Evolutionary conservation across 2,888 invertebrate genomes (phyloP).

Genomic region (Harpalus rufipes): DNA sequence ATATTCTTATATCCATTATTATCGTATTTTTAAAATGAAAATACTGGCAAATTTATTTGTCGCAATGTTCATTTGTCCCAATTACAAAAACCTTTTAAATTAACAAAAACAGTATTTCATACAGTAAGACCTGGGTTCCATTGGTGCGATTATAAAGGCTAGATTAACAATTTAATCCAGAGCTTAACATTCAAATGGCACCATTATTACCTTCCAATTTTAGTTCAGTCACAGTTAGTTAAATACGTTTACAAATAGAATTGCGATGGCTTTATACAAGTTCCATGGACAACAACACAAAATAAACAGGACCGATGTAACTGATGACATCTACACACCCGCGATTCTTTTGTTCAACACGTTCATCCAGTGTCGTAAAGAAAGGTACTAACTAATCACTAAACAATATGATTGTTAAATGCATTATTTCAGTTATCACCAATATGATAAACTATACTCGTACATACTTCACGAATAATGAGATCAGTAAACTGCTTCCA

Average conservation of each 20-base stretch:
- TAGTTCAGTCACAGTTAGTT: slow-evolving; percentile 27
- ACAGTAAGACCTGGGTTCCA: background rate
- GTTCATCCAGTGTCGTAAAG: background rate
- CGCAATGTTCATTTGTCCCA: background rate
- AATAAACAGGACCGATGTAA: background rate
- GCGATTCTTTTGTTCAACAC: slow-evolving; percentile 1
- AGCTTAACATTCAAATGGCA: slow-evolving; percentile 18
- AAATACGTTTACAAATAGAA: slow-evolving; percentile 10
- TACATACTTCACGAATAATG: no score
- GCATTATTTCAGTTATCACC: no score
- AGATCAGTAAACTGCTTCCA: no score
- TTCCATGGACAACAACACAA: background rate
- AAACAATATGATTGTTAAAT: no score
- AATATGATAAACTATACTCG: no score
- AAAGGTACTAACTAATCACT: background rate
- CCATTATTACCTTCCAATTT: slow-evolving; percentile 24
- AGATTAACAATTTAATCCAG: slow-evolving; percentile 19
- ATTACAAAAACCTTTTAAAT: background rate
- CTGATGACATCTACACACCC: background rate
- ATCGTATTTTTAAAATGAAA: background rate
- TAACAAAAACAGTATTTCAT: background rate
- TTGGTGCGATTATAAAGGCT: background rate
- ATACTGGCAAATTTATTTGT: background rate
- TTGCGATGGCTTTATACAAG: background rate
- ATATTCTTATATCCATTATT: no score